Base-by-base conservation (phyloP, 2,888 invertebrate genomes). In the Eueremaeus valkanovi region DNA sequence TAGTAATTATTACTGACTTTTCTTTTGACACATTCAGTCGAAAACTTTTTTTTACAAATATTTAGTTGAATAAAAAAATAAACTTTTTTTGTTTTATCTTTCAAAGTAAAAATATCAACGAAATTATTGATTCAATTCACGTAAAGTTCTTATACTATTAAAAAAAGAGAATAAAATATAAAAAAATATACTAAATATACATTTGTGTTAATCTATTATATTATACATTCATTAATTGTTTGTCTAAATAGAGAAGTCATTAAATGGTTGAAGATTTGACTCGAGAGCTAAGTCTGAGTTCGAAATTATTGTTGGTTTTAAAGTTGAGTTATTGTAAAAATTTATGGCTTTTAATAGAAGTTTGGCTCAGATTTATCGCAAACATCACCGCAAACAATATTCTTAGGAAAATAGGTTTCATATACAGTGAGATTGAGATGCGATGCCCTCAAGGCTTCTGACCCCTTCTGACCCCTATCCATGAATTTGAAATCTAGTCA, bases 101-200 rank as follows among this genome's bases (percentile, higher is more conserved):
- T 49, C 1, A 16, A 9, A 8, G 16, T 33, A 63, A 63, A 13
- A 63, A 29, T 11, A 33, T 1, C 63, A 63, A 63, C 33, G 33
- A 63, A 63, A 63, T 63, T 63, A 63, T 63, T 63, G 33, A 63
- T 63, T 63, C 63, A 63, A n/a, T 36, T 36, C 63, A 63, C 63
- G 63, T 63, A 63, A 63, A 31, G 31, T 29, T 21, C 27, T 27
- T 31, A 16, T 31, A 16, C 16, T 29, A 29, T 18, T 27, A 58
- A n/a, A 55, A 58, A 31, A 58, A 49, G 49, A n/a, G n/a, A 49
- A 49, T 49, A 49, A 49, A 49, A 49, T 49, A 18, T 18, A 24
- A 58, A 27, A 29, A 55, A 58, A 58, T 58, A 58, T 49, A 2
- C n/a, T 49, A n/a, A n/a, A n/a, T n/a, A n/a, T n/a, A n/a, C n/a